Conservation (phyloP, 2,888 invertebrate species). For the Acrobasis repandana region DNA sequence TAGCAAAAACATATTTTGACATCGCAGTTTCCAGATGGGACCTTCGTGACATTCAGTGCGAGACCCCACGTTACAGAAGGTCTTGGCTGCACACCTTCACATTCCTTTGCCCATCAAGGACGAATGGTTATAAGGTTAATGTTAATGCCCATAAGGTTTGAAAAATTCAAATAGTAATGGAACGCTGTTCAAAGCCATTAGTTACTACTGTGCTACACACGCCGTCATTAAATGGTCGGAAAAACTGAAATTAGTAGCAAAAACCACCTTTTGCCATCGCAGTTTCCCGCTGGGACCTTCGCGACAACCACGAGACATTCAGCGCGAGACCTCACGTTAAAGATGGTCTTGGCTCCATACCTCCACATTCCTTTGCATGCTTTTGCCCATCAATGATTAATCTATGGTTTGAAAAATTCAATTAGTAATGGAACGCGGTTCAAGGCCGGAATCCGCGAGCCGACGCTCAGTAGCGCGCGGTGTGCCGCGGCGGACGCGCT, state of each 20-base stretch:
- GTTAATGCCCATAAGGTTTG: slow-evolving; percentile 19
- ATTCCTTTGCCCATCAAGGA: background rate
- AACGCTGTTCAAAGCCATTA: slow-evolving; percentile 38
- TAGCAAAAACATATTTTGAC: no score
- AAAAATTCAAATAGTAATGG: slow-evolving; percentile 20
- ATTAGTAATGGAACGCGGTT: slow-evolving; percentile 26
- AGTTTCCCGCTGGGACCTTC: no score
- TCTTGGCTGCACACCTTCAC: background rate
- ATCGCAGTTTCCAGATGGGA: no score
- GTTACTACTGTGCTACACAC: no score
- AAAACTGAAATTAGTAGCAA: no score
- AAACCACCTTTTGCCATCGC: no score
- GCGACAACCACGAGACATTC: no score
- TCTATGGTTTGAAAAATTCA: slow-evolving; percentile 21
- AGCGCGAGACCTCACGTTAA: no score
- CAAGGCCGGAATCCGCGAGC: slow-evolving; percentile 34
- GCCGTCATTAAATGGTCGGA: no score
- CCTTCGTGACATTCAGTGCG: no score
- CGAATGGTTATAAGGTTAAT: no score
- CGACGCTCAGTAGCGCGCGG: slow-evolving; percentile 32
- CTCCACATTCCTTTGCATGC: background rate
- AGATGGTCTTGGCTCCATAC: background rate
- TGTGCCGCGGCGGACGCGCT: slow-evolving; percentile 36
- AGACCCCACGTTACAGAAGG: background rate
- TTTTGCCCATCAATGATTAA: background rate